phyloP scores from a whole-genome alignment of 2,113 vertebrate species.

The Psammodynastes pulverulentus region DNA sequence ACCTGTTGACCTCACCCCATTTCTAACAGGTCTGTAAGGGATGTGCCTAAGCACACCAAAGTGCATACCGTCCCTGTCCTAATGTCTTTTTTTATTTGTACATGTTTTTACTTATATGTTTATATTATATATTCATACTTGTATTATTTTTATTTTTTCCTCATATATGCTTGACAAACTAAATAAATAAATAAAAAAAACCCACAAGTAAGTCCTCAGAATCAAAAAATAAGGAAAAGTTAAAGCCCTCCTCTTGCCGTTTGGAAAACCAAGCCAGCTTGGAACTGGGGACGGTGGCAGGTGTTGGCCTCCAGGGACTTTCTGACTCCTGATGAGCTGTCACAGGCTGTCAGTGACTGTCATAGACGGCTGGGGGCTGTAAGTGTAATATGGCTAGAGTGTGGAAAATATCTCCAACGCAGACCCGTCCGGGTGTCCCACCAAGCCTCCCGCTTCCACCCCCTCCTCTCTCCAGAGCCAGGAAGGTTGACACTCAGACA shows the following conservation, averaged over 20 bases:
- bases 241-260: background rate
- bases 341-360: constrained; percentile 51
- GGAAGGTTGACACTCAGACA: background rate
- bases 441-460: background rate
- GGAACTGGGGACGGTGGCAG: background rate
- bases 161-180: too few relatives aligned
- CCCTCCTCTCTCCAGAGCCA: background rate
- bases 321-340: constrained; percentile 52
- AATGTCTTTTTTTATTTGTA: too few relatives aligned
- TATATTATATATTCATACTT: too few relatives aligned
- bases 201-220: background rate
- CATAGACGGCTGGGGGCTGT: constrained; percentile 19
- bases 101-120: too few relatives aligned
- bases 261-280: background rate
- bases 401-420: background rate
- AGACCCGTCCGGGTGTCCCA: background rate
- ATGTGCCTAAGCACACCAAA: too few relatives aligned
- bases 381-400: background rate
- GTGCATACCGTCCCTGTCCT: too few relatives aligned
- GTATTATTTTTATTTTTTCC: too few relatives aligned
- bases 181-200: too few relatives aligned
- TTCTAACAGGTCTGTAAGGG: too few relatives aligned
- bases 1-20: too few relatives aligned
- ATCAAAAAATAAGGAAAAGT: background rate
- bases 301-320: constrained; percentile 33